A percentile compares a stretch with the other conserved stretches of the same genome.
Evolutionary conservation across 1,140 invertebrate genomes (phyloP).

Genomic region (Lysiphlebus fabarum): DNA sequence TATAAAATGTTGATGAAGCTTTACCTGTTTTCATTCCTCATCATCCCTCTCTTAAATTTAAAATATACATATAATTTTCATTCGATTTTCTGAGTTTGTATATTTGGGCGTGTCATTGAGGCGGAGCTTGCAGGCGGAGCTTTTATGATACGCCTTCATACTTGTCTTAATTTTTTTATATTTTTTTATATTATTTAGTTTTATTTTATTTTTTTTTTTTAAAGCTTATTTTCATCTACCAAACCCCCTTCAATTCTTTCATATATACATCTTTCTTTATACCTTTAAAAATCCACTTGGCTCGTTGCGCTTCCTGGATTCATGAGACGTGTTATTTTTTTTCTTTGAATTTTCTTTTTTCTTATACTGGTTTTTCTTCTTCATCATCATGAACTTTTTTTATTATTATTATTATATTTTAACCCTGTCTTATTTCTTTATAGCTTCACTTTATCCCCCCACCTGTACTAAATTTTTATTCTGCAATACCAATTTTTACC

Average conservation of each 20-base stretch:
- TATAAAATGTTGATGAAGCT: conserved; percentile 10
- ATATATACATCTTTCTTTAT: not conserved
- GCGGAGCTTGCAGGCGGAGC: conserved; percentile 53
- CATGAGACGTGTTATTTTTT: no score
- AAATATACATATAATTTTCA: no score
- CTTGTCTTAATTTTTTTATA: conserved; percentile 34
- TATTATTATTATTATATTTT: no score
- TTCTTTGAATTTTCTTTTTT: no score
- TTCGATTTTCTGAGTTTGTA: not conserved
- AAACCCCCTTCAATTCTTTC: not conserved
- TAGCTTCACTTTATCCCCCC: no score
- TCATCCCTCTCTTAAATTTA: conserved; percentile 8
- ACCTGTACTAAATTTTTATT: no score
- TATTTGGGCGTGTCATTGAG: conserved; percentile 37
- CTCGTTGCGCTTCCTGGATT: no score
- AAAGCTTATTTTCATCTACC: not conserved
- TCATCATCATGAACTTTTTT: no score
- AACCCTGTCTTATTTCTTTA: no score
- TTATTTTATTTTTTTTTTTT: not conserved
- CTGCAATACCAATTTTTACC: no score
- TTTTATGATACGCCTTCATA: conserved; percentile 45
- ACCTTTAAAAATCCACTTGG: not conserved
- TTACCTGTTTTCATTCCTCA: conserved; percentile 8
- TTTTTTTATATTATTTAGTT: conserved; percentile 20
- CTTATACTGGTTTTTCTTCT: no score